A percentile compares a stretch with the other conserved stretches of the same genome.
phyloP scores from a whole-genome alignment of 2,113 vertebrate species.

The Percopsis transmontana region DNA sequence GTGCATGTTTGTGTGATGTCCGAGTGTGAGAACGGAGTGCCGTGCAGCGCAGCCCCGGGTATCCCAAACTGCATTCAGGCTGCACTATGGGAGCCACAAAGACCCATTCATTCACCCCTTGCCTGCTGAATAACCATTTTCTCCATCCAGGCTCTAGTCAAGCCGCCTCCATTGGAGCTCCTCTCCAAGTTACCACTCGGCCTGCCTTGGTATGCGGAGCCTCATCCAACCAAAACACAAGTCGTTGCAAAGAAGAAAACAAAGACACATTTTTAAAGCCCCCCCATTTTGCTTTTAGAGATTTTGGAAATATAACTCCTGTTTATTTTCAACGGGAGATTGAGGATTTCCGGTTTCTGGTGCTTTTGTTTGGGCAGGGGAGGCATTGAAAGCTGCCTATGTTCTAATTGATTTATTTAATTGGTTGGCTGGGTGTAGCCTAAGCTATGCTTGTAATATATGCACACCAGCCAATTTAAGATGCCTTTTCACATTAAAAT shows the following conservation, averaged over 20 bases:
- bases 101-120: conserved; percentile 69
- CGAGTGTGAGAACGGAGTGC: conserved; percentile 66
- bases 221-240: conserved; percentile 50
- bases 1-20: conserved; percentile 1
- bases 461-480: too few relatives aligned
- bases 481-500: too few relatives aligned
- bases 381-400: background rate
- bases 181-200: conserved; percentile 65
- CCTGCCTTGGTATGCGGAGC: conserved; percentile 63
- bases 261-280: conserved; percentile 29
- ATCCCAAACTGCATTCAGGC: conserved; percentile 64
- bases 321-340: background rate
- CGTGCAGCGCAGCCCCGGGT: conserved; percentile 58
- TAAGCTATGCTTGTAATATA: too few relatives aligned
- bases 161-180: conserved; percentile 52
- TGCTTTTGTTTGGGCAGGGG: background rate
- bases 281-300: background rate
- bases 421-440: too few relatives aligned
- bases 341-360: background rate
- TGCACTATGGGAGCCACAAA: conserved; percentile 70
- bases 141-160: conserved; percentile 55
- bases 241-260: conserved; percentile 29
- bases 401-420: too few relatives aligned
- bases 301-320: background rate
- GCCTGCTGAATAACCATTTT: conserved; percentile 75